These are phyloP conservation scores for Muntiacus muntjak DNA, from an alignment of 2,113 vertebrate genomes.

Conservation along the genomic window DNA sequence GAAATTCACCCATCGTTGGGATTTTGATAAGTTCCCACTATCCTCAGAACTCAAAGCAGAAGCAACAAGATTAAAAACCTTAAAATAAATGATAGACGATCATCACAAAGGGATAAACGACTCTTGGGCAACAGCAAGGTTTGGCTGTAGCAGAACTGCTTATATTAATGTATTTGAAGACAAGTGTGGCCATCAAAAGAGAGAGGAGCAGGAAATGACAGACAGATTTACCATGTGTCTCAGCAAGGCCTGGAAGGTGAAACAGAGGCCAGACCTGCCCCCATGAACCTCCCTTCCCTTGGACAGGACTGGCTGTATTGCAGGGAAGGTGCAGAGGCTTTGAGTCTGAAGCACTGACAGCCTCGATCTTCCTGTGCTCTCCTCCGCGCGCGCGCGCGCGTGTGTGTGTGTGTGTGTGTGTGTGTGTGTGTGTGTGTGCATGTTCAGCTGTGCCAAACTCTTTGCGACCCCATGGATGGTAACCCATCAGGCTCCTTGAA, in stretches of 20 bases:
- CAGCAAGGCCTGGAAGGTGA: not conserved
- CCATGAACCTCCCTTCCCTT: accelerated
- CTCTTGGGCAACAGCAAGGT: not conserved
- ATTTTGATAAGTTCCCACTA: not conserved
- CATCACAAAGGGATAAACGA: not conserved
- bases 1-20: not conserved
- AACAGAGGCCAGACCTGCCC: too few species aligned
- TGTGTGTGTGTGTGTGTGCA: too few species aligned
- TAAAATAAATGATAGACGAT: not conserved
- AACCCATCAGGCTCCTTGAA: not conserved
- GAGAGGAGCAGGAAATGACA: not conserved
- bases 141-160: not conserved
- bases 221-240: not conserved
- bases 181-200: not conserved
- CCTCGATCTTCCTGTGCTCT: not conserved
- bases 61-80: not conserved
- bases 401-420: too few species aligned
- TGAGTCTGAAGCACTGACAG: not conserved
- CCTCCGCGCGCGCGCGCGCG: not conserved
- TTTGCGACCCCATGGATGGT: not conserved
- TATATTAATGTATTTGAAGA: not conserved
- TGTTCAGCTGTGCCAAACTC: not conserved
- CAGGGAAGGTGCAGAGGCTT: not conserved
- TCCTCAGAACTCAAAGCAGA: not conserved
- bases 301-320: not conserved